Base-by-base conservation (phyloP, 2,888 invertebrate genomes). In the Eristalis pertinax region DNA sequence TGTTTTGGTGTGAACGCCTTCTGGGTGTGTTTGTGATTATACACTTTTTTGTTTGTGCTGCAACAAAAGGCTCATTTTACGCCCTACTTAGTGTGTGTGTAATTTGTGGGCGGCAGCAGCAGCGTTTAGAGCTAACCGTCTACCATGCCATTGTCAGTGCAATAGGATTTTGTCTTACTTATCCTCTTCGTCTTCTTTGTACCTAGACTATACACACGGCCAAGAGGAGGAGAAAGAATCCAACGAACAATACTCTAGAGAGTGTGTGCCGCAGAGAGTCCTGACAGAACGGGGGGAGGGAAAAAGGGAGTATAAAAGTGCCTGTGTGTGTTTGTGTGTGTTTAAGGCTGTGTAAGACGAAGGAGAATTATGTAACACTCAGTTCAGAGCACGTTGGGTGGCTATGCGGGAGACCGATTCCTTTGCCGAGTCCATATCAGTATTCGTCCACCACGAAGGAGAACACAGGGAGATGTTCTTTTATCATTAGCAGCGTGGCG, bases 331-430 rank as follows among this genome's bases (percentile, higher is more conserved):
- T 22, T 26, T 32, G 32, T 32, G 32, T 32, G 32, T 32, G 32
- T 5, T 32, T 32, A 0, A 32, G 32, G 8, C 32, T 32, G 32
- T 32, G 32, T 32, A 32, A 68, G 22, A 65, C 70, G 65, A 68
- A 70, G 63, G 82, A 86, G 78, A 83, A 83, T 86, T 86, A 86
- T 86, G 86, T 86, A 86, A 86, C 83, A 78, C 65, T 50, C 19
- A 19, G 50, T 50, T 50, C 24, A 26, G n/a, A 62, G 62, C 29
- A 62, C 29, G 62, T 63, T 29, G 22, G 15, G 22, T 29, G 60
- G 8, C n/a, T 19, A 50, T 50, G 19, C 19, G 11, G 43, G 43
- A 22, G 15, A 38, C 4, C 19, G 64, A 24, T 35, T 50, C 43
- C 5, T n/a, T 7, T 50, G 43, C 43, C 19, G 19, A 50, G 50